A percentile compares a stretch with the other conserved stretches of the same genome.
These are phyloP conservation scores for Fregata magnificens DNA, from an alignment of 2,113 vertebrate species.

Conservation along the genomic window DNA sequence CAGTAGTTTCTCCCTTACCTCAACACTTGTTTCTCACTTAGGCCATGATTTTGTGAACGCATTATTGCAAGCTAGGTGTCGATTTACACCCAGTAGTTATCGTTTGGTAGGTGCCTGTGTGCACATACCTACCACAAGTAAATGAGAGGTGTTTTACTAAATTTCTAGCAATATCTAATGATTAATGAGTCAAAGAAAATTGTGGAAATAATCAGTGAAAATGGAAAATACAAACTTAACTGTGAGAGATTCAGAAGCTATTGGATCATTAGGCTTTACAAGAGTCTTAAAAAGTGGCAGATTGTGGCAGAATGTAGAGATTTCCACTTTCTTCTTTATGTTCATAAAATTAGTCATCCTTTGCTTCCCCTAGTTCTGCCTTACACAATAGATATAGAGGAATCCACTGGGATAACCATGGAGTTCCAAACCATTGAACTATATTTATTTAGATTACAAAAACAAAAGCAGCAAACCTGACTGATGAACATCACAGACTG, in stretches of 20 bases:
- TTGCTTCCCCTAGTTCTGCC: constrained; percentile 37
- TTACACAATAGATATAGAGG: constrained; percentile 49
- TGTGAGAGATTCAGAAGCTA: background rate
- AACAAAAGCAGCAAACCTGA: constrained; percentile 39
- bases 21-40: background rate
- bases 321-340: background rate
- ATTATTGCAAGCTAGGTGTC: background rate
- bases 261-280: background rate
- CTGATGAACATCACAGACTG: constrained; percentile 61
- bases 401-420: constrained; percentile 16
- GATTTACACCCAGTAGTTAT: background rate
- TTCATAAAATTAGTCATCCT: constrained; percentile 45
- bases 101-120: background rate
- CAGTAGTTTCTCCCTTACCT: background rate
- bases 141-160: background rate
- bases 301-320: background rate
- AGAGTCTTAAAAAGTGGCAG: background rate
- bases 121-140: background rate
- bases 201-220: background rate
- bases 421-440: constrained; percentile 39
- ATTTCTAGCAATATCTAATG: background rate
- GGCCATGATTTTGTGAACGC: background rate
- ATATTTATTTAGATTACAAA: constrained; percentile 57
- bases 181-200: background rate
- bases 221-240: background rate